These are phyloP conservation scores for Rallus limicola DNA, from an alignment of 2,113 vertebrate species.

Conservation along the genomic window DNA sequence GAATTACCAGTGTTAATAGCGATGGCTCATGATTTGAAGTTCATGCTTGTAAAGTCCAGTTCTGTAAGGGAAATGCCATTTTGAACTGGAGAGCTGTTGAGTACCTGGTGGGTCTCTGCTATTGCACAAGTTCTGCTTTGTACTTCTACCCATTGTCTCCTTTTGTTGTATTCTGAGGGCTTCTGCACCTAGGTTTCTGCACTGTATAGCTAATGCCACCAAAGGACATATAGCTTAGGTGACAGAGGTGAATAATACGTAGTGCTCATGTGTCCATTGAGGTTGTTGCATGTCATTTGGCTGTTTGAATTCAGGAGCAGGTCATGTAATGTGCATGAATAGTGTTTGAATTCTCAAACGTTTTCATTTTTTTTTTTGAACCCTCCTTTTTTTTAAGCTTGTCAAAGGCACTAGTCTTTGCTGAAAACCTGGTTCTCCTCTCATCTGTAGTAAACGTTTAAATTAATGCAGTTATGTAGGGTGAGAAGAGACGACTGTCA, in stretches of 20 bases:
- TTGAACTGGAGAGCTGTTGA: not conserved
- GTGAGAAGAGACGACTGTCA: not conserved
- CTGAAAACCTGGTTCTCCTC: constrained; percentile 9
- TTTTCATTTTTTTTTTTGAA: not conserved
- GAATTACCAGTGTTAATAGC: not conserved
- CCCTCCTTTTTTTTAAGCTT: not conserved
- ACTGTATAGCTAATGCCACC: not conserved
- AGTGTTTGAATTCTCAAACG: not conserved
- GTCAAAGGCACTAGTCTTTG: not conserved
- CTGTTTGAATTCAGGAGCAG: not conserved
- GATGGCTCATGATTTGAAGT: not conserved
- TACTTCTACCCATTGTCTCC: not conserved
- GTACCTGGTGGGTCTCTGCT: not conserved
- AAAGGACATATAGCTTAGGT: not conserved
- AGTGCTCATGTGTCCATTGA: not conserved
- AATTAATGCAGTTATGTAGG: constrained; percentile 27
- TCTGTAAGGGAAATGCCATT: not conserved
- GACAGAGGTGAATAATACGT: not conserved
- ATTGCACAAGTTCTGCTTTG: not conserved
- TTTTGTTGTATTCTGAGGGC: not conserved
- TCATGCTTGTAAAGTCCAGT: not conserved
- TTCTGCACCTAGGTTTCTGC: not conserved
- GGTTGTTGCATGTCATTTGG: constrained; percentile 17
- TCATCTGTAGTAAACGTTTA: not conserved
- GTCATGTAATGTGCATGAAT: not conserved